Conservation (phyloP, 2,113 vertebrate genomes). For the Sardina pilchardus region DNA sequence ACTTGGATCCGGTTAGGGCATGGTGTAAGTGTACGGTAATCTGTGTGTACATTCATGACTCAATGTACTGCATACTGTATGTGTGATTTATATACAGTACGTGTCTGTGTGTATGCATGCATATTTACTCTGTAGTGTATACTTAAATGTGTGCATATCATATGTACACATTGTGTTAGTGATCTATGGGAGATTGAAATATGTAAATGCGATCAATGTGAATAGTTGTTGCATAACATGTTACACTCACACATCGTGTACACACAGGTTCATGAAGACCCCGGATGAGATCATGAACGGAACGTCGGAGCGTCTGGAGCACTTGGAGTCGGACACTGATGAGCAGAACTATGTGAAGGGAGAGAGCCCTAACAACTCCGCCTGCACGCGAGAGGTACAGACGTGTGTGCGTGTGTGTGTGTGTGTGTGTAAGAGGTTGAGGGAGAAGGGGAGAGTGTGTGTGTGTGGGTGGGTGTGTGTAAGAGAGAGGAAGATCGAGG, state of each 20-base stretch:
- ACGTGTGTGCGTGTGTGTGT: not conserved
- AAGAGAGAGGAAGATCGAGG: no score
- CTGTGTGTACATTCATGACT: not conserved
- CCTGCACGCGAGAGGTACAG: not conserved
- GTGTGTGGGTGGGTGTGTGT: not conserved
- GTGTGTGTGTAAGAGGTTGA: no score
- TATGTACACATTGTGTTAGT: no score
- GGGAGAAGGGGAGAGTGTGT: no score
- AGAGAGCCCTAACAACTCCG: slow-evolving; percentile 57
- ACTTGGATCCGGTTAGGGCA: no score
- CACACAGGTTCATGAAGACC: slow-evolving; percentile 94
- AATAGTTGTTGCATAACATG: no score
- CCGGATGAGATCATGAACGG: slow-evolving; percentile 98
- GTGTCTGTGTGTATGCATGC: no score
- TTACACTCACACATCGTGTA: not conserved
- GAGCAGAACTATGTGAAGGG: slow-evolving; percentile 95
- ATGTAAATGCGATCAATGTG: no score
- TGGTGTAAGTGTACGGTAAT: not conserved
- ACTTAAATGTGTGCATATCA: no score
- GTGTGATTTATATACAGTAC: slow-evolving; percentile 81
- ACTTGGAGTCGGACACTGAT: slow-evolving; percentile 93
- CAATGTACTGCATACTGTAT: slow-evolving; percentile 65
- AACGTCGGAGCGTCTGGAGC: slow-evolving; percentile 91
- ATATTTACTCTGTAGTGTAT: no score
- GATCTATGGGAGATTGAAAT: no score